Conservation (phyloP, 53 echinoderm and acorn worm genomes). For the Echinarachnius parma region DNA sequence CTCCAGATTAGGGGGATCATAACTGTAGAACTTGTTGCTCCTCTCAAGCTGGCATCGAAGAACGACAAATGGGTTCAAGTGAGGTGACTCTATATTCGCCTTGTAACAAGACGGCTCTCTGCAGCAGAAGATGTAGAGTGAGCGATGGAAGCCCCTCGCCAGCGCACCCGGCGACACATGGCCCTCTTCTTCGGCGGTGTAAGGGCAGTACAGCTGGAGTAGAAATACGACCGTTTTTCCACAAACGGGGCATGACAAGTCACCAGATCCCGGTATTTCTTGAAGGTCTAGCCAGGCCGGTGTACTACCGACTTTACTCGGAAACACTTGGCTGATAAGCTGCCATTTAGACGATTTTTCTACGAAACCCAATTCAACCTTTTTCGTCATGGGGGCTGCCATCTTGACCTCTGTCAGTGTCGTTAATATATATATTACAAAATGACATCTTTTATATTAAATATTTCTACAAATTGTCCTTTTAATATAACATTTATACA, state of each 20-base stretch:
- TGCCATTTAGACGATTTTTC: slow-evolving; percentile 72
- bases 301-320: slow-evolving; percentile 90
- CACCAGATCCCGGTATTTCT: slow-evolving; percentile 54
- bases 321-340: slow-evolving; percentile 66
- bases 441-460: no score
- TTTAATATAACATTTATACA: no score
- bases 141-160: slow-evolving; percentile 63
- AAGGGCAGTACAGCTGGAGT: slow-evolving; percentile 77
- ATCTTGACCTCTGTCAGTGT: no score
- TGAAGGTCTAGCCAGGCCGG: slow-evolving; percentile 81
- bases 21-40: slow-evolving; percentile 70
- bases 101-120: slow-evolving; percentile 62
- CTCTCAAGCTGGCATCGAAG: slow-evolving; percentile 73
- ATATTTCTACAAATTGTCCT: no score
- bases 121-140: slow-evolving; percentile 79
- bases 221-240: slow-evolving; percentile 64
- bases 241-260: slow-evolving; percentile 59
- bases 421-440: no score
- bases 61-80: slow-evolving; percentile 44
- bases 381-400: slow-evolving; percentile 61
- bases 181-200: background rate
- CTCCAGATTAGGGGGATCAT: slow-evolving; percentile 74
- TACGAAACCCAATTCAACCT: slow-evolving; percentile 73
- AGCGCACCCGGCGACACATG: background rate
- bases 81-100: background rate